Evolutionary conservation across 2,113 vertebrate genomes (phyloP).

Genomic region (Tragelaphus strepsiceros): DNA sequence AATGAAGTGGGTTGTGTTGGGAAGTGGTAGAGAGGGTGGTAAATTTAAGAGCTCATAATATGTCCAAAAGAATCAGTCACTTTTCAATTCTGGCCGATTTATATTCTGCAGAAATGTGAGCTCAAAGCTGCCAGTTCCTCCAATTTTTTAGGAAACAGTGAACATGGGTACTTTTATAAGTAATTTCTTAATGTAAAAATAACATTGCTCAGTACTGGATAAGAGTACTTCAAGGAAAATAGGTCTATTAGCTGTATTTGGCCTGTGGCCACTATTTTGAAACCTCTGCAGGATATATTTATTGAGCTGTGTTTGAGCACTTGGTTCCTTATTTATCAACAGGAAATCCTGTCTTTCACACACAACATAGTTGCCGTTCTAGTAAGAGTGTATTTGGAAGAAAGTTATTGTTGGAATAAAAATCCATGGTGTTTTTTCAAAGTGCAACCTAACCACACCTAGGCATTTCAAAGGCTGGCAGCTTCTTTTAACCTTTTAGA

Average conservation of each 20-base stretch:
- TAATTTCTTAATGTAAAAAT: conserved; percentile 11
- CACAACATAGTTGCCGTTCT: not conserved
- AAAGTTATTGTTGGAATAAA: not conserved
- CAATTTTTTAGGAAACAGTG: not conserved
- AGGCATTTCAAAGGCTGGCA: not conserved
- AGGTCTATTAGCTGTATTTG: not conserved
- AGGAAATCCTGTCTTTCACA: conserved; percentile 38
- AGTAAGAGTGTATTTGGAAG: not conserved
- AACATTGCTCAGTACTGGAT: not conserved
- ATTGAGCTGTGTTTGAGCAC: conserved; percentile 10
- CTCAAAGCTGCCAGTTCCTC: not conserved
- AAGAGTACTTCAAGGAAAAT: not conserved
- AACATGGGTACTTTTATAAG: conserved; percentile 10
- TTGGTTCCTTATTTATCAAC: conserved; percentile 27
- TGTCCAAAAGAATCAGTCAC: not conserved
- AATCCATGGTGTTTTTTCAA: not conserved
- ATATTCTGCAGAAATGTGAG: not conserved
- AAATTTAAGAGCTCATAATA: not conserved
- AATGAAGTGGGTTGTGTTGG: not conserved
- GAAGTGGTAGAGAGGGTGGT: not conserved
- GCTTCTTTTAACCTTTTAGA: not conserved
- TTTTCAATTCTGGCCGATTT: not conserved
- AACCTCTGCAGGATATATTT: not conserved
- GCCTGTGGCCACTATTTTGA: not conserved
- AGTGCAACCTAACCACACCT: not conserved